phyloP scores from a whole-genome alignment of 1,140 invertebrate species.

The Meloidogyne chitwoodi region DNA sequence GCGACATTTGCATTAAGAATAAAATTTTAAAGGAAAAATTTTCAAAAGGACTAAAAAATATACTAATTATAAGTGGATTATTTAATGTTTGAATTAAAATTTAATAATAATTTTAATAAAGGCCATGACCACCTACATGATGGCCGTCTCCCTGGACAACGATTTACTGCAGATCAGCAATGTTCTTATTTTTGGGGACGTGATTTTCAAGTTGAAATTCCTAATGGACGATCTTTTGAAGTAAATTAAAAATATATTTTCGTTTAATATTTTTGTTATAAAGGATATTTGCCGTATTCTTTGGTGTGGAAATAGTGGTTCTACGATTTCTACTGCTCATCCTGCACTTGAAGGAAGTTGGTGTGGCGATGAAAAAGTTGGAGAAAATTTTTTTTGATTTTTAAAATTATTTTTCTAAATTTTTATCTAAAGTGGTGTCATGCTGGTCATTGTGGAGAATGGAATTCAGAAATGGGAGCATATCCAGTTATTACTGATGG shows the following conservation, averaged over 20 bases:
- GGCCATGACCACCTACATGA: slow-evolving; percentile 54
- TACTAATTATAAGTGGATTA: too few species aligned
- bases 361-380: slow-evolving; percentile 52
- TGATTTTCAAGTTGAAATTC: slow-evolving; percentile 58
- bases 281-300: slow-evolving; percentile 59
- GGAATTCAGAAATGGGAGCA: slow-evolving; percentile 24
- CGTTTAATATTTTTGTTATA: slow-evolving; percentile 18
- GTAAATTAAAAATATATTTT: slow-evolving; percentile 18
- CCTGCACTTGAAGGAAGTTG: slow-evolving; percentile 58
- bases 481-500: slow-evolving; percentile 46
- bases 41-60: too few species aligned
- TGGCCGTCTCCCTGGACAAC: slow-evolving; percentile 52
- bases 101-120: neutral
- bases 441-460: slow-evolving; percentile 49
- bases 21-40: too few species aligned
- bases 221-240: slow-evolving; percentile 48
- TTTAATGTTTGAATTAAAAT: too few species aligned
- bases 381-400: neutral
- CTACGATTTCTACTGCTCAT: slow-evolving; percentile 58
- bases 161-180: slow-evolving; percentile 58
- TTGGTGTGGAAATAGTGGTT: slow-evolving; percentile 58
- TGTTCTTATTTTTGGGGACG: slow-evolving; percentile 60
- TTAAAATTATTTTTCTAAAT: neutral
- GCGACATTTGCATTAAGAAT: too few species aligned
- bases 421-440: slow-evolving; percentile 59